Evolutionary conservation across 2,888 invertebrate species (phyloP).

Genomic region (Diadromus collaris): DNA sequence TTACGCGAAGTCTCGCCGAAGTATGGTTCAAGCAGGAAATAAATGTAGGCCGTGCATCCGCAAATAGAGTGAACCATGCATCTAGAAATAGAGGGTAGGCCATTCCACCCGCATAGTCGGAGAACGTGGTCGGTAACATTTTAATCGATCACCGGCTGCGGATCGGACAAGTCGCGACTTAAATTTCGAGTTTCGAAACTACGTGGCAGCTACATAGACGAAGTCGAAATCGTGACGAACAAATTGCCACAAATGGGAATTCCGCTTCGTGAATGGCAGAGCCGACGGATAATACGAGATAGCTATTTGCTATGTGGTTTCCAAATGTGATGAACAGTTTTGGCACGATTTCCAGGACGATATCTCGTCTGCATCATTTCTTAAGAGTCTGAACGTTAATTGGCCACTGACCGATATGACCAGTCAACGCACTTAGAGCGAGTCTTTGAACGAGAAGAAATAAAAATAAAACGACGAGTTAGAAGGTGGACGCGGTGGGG

Average conservation of each 20-base stretch:
- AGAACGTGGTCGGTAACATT: neutral
- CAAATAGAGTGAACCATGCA: constrained; percentile 23
- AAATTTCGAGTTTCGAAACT: neutral
- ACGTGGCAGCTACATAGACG: neutral
- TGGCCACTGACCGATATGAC: constrained; percentile 14
- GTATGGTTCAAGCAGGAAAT: constrained; percentile 11
- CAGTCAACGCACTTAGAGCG: neutral
- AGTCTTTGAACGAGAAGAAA: constrained; percentile 17
- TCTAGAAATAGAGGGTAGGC: constrained; percentile 17
- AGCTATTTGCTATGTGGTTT: neutral
- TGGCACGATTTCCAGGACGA: neutral
- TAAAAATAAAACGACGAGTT: constrained; percentile 17
- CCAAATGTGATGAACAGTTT: neutral
- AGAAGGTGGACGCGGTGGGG: constrained; percentile 9
- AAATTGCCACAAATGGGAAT: neutral
- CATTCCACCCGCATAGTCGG: constrained; percentile 11
- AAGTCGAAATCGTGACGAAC: neutral
- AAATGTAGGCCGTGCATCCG: constrained; percentile 29
- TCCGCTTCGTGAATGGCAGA: neutral
- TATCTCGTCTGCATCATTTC: neutral
- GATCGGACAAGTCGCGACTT: neutral
- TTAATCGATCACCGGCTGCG: neutral
- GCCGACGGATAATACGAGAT: constrained; percentile 4
- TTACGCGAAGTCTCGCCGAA: neutral
- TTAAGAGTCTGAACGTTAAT: constrained; percentile 4